These are phyloP conservation scores for Drosophila yakuba DNA, from an alignment of 1,140 invertebrate genomes.

Conservation along the genomic window DNA sequence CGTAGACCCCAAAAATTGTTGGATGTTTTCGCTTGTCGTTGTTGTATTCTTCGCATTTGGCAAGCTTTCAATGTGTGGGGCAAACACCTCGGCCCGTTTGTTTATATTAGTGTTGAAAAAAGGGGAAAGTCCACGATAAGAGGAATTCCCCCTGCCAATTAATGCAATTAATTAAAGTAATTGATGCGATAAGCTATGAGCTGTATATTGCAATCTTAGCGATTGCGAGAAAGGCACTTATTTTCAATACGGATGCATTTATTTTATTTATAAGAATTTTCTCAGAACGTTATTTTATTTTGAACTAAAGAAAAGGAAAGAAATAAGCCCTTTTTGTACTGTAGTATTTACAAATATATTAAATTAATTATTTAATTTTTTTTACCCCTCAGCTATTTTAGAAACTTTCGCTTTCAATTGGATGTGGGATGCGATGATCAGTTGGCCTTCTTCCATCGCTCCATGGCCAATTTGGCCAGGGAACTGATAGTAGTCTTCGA, in stretches of 20 bases:
- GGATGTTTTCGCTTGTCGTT: background rate
- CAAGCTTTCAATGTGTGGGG: slow-evolving; percentile 23
- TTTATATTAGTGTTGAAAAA: slow-evolving; percentile 44
- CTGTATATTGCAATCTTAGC: slow-evolving; percentile 6
- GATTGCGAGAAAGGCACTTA: slow-evolving; percentile 1
- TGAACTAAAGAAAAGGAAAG: background rate
- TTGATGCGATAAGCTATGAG: slow-evolving; percentile 19
- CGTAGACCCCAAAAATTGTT: slow-evolving; percentile 18
- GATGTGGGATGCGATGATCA: slow-evolving; percentile 77
- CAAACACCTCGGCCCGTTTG: slow-evolving; percentile 13
- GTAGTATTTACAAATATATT: too few species aligned
- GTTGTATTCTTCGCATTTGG: slow-evolving; percentile 22
- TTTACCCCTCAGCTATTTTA: slow-evolving; percentile 70
- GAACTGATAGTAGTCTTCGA: slow-evolving; percentile 79
- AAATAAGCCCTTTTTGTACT: too few species aligned
- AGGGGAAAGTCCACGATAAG: slow-evolving; percentile 30
- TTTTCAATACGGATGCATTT: background rate
- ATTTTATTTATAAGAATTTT: background rate
- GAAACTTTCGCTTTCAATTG: slow-evolving; percentile 78
- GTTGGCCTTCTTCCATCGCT: slow-evolving; percentile 74
- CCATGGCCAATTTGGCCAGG: slow-evolving; percentile 67
- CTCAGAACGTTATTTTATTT: too few species aligned
- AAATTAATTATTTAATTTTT: background rate
- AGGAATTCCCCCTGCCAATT: slow-evolving; percentile 29
- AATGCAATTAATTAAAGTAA: slow-evolving; percentile 28